Base-by-base conservation (phyloP, 1,140 invertebrate species). In the Drosophila repleta region DNA sequence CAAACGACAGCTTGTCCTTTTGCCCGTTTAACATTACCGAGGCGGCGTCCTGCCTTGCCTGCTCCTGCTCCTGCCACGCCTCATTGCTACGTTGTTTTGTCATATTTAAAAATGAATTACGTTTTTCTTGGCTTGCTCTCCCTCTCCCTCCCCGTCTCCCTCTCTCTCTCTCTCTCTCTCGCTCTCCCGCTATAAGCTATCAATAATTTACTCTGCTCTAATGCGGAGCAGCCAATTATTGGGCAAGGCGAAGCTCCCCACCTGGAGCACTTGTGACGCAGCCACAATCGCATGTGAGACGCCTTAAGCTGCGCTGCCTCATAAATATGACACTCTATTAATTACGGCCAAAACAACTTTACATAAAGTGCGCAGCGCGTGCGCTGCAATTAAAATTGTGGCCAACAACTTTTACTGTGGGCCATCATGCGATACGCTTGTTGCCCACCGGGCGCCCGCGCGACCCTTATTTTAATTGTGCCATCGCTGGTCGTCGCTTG, bases 81-180 rank as follows among this genome's bases (percentile, higher is more conserved):
- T 17, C 51, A 26, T 57, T 32, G 43, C 51, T 70, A 61, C 60
- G 81, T 87, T 85, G 85, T 87, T 87, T 77, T 84, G 80, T 87
- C 82, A 87, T 85, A 87, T 87, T 85, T 87, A 87, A 85, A 85
- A 82, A 87, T 76, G 81, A 81, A 85, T 85, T 85, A 71, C 75
- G 56, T 56, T 63, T 61, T 75, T 74, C 55, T 66, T 46, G 49
- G 24, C 41, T n/a, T n/a, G n/a, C n/a, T n/a, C n/a, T n/a, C n/a
- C n/a, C 29, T 10, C 11, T n/a, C 10, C 24, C n/a, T 1, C 43
- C 43, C 10, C 1, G 29, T 32, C 10, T 32, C 37, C 0, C 39
- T 41, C n/a, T 8, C 6, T 41, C 37, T 29, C 10, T 32, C 37
- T 11, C 13, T 39, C 2, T n/a, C n/a, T 39, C 37, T 39, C 37